Percentiles rank a stretch among this genome's conserved stretches.
These are phyloP conservation scores for Brachynemurus nebulosus DNA, from an alignment of 2,888 invertebrate species.

Conservation along the genomic window DNA sequence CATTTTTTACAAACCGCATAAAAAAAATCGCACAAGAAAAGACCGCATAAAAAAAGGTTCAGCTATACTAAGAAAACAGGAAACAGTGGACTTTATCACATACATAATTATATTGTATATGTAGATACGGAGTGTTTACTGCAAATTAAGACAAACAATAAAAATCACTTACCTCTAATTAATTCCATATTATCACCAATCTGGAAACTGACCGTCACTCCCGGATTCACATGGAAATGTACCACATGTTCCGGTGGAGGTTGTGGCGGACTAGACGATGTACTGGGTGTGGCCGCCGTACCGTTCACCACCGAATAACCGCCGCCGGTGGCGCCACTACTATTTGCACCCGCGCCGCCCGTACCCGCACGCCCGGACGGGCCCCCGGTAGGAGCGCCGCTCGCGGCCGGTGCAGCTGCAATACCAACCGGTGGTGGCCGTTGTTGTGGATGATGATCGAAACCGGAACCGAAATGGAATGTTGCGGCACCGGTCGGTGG, in stretches of 20 bases:
- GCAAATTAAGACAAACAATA: no score
- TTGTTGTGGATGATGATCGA: constrained; percentile 35
- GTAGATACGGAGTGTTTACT: no score
- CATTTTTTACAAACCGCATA: no score
- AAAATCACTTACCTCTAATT: constrained; percentile 61
- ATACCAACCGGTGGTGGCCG: constrained; percentile 7
- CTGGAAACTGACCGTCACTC: constrained; percentile 62
- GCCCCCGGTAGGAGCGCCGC: constrained; percentile 19
- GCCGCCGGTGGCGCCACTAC: no score
- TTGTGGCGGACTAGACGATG: constrained; percentile 19
- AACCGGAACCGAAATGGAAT: constrained; percentile 45
- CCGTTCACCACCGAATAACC: constrained; percentile 26
- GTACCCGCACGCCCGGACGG: constrained; percentile 20
- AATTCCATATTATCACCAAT: constrained; percentile 61
- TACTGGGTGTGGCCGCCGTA: constrained; percentile 18
- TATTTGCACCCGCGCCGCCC: constrained; percentile 30
- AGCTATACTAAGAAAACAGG: no score
- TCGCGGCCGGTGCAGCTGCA: constrained; percentile 11
- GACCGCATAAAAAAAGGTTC: no score
- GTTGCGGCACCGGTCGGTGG: constrained; percentile 33
- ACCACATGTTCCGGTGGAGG: constrained; percentile 44
- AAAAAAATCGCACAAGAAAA: no score
- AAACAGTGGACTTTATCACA: no score
- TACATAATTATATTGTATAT: no score
- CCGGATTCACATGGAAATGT: constrained; percentile 60